A percentile compares a stretch with the other conserved stretches of the same genome.
phyloP scores from a whole-genome alignment of 2,797 vertebrate genomes.

The Eulemur rubriventer region DNA sequence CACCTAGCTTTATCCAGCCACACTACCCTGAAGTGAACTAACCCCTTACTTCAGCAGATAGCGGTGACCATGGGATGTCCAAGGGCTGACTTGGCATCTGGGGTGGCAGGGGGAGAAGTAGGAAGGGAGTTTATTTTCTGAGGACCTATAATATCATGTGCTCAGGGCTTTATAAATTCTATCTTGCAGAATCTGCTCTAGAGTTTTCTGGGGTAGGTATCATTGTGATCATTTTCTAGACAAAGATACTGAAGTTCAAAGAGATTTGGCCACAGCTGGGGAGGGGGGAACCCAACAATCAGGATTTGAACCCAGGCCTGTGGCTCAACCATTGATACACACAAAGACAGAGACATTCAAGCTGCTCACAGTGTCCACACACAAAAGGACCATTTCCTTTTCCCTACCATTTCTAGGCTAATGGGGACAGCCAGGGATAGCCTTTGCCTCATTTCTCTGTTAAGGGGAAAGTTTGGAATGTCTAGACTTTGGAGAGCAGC shows the following conservation, averaged over 20 bases:
- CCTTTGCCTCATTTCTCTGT: not conserved
- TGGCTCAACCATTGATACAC: not conserved
- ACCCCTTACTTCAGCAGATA: not conserved
- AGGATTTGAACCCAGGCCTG: not conserved
- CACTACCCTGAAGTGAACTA: not conserved
- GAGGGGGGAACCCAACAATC: not conserved
- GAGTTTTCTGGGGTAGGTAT: not conserved
- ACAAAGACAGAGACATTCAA: not conserved
- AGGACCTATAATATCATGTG: not conserved
- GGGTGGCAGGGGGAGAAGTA: not conserved
- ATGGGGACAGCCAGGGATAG: not conserved
- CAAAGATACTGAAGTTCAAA: conserved; percentile 28
- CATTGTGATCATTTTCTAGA: not conserved
- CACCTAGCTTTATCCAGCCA: not conserved
- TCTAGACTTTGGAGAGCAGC: not conserved
- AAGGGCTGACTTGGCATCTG: not conserved
- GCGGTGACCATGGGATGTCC: not conserved
- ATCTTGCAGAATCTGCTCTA: not conserved
- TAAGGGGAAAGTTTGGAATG: not conserved
- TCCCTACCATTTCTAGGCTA: not conserved
- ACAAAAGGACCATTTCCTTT: not conserved
- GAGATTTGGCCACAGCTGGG: not conserved
- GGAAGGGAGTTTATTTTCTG: conserved; percentile 8
- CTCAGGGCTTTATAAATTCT: not conserved
- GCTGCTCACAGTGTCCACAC: not conserved